These are phyloP conservation scores for Catharus ustulatus DNA, from an alignment of 2,797 vertebrate genomes.

Conservation along the genomic window DNA sequence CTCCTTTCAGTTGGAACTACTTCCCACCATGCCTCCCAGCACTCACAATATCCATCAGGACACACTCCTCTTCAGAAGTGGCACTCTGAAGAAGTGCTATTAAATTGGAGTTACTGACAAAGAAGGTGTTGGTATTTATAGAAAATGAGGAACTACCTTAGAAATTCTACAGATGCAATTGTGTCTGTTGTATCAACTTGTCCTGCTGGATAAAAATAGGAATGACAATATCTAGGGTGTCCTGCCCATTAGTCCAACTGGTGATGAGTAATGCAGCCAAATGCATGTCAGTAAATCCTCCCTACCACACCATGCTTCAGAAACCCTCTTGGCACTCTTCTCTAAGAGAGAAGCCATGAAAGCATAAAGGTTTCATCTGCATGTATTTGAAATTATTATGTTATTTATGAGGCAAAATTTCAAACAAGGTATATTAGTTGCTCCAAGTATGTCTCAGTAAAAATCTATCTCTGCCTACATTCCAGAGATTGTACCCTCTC, in stretches of 20 bases:
- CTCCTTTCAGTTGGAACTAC: conserved; percentile 2
- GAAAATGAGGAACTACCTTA: not conserved
- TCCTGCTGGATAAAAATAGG: conserved; percentile 31
- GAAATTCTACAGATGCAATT: not conserved
- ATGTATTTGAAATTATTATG: not conserved
- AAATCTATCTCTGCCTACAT: not conserved
- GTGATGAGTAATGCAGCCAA: conserved; percentile 21
- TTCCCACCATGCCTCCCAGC: not conserved
- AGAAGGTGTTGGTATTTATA: not conserved
- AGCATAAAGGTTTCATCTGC: not conserved
- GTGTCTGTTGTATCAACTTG: not conserved
- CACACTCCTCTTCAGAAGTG: not conserved
- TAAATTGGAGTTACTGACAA: not conserved
- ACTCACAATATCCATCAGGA: not conserved
- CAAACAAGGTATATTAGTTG: not conserved
- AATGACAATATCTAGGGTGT: not conserved
- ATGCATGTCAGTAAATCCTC: not conserved
- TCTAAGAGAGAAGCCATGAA: not conserved
- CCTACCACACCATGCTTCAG: not conserved
- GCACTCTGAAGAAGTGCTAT: not conserved
- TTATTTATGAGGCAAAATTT: not conserved
- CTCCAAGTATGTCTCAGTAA: not conserved
- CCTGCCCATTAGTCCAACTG: conserved; percentile 8
- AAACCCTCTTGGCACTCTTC: not conserved
- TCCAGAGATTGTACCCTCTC: not conserved